A percentile compares a stretch with the other conserved stretches of the same genome.
These are phyloP conservation scores for Actias luna DNA, from an alignment of 2,888 invertebrate genomes.

Conservation along the genomic window DNA sequence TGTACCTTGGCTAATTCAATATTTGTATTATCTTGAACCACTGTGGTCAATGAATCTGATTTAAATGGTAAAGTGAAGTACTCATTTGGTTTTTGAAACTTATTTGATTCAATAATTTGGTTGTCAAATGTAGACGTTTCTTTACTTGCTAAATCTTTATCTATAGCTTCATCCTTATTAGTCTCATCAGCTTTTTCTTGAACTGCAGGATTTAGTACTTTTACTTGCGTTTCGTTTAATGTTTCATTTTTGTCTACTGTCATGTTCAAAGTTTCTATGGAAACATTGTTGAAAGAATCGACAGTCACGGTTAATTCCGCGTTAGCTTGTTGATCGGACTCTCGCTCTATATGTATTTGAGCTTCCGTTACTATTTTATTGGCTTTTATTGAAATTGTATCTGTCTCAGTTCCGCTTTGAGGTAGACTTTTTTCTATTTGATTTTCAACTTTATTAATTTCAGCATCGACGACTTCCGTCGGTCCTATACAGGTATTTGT, in stretches of 20 bases:
- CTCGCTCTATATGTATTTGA: slow-evolving; percentile 76
- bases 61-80: neutral
- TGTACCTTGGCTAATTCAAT: neutral
- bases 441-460: slow-evolving; percentile 45
- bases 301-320: slow-evolving; percentile 71
- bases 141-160: neutral
- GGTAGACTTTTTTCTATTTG: slow-evolving; percentile 52
- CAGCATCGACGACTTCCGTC: slow-evolving; percentile 48
- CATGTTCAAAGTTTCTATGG: slow-evolving; percentile 68
- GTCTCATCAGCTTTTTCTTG: slow-evolving; percentile 25
- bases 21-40: neutral
- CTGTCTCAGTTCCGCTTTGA: slow-evolving; percentile 75
- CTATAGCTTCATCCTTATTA: slow-evolving; percentile 13
- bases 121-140: neutral
- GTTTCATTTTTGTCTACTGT: slow-evolving; percentile 61
- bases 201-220: slow-evolving; percentile 16
- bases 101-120: neutral
- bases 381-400: slow-evolving; percentile 72
- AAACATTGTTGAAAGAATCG: slow-evolving; percentile 72
- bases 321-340: slow-evolving; percentile 65
- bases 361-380: slow-evolving; percentile 79
- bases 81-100: neutral
- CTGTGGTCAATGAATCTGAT: neutral
- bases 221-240: slow-evolving; percentile 32
- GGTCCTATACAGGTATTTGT: slow-evolving; percentile 33